phyloP scores from a whole-genome alignment of 2,888 invertebrate genomes.

The Trichogramma evanescens region DNA sequence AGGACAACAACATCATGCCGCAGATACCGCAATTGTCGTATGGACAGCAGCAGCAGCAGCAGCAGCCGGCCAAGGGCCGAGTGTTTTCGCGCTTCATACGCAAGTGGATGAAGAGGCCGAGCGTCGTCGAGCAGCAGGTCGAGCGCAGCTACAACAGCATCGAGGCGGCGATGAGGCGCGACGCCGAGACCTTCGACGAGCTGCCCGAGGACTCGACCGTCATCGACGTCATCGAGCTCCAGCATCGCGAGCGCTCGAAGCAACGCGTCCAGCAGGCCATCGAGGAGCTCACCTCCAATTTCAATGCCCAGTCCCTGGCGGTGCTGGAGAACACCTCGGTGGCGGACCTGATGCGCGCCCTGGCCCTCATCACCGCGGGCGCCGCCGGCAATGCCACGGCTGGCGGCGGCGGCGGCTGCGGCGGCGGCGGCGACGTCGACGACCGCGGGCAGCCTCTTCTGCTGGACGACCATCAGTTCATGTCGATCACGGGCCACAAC shows the following conservation, averaged over 20 bases:
- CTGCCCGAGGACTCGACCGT: too few relatives aligned
- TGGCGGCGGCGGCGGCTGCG: conserved; percentile 28
- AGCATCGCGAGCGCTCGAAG: conserved; percentile 39
- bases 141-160: conserved; percentile 17
- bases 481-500: too few relatives aligned
- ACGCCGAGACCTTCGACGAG: conserved; percentile 5
- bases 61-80: too few relatives aligned
- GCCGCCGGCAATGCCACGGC: conserved; percentile 28
- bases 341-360: conserved; percentile 71
- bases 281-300: too few relatives aligned
- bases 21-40: too few relatives aligned
- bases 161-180: conserved; percentile 15
- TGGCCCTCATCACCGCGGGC: conserved; percentile 57
- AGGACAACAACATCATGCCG: too few relatives aligned
- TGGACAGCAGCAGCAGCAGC: too few relatives aligned
- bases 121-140: background rate
- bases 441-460: background rate
- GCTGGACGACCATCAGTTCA: too few relatives aligned
- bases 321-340: conserved; percentile 71
- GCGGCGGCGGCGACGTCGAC: background rate
- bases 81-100: too few relatives aligned
- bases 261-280: conserved; percentile 41
- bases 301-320: conserved; percentile 45
- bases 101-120: too few relatives aligned
- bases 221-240: conserved; percentile 26